Evolutionary conservation across 2,888 invertebrate genomes (phyloP).

Genomic region (Lycocerus yunnanus): DNA sequence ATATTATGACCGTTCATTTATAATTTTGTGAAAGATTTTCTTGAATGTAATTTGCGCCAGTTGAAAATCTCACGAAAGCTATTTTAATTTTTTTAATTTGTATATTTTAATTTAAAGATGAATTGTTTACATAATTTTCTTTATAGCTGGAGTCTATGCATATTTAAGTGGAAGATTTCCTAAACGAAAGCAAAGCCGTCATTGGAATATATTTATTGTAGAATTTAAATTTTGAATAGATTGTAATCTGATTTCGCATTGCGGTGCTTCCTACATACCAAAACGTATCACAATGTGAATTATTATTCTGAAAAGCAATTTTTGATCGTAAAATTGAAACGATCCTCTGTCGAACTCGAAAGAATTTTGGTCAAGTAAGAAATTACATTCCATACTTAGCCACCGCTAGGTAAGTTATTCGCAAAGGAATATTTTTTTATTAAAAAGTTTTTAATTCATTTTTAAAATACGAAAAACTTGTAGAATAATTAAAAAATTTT

Average conservation of each 20-base stretch:
- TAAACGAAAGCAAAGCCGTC: conserved; percentile 16
- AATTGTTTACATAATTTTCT: conserved; percentile 12
- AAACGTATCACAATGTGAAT: conserved; percentile 25
- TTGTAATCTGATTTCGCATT: conserved; percentile 23
- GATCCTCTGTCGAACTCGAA: conserved; percentile 19
- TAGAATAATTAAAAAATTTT: background rate
- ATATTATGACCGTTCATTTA: background rate
- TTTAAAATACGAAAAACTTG: background rate
- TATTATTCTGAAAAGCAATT: conserved; percentile 27
- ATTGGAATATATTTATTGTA: conserved; percentile 19
- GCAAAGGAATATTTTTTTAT: background rate
- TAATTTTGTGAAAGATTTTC: background rate
- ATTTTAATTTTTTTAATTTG: background rate
- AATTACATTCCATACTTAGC: conserved; percentile 7
- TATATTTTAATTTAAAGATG: conserved; percentile 1
- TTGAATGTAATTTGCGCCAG: background rate
- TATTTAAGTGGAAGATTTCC: conserved; percentile 15
- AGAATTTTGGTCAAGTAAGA: conserved; percentile 9
- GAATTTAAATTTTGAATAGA: conserved; percentile 25
- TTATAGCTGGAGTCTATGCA: conserved; percentile 9
- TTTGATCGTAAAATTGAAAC: conserved; percentile 27
- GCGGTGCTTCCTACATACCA: conserved; percentile 26
- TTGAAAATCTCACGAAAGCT: background rate
- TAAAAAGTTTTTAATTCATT: background rate
- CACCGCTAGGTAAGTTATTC: background rate